phyloP scores from a whole-genome alignment of 2,113 vertebrate species.

The Oxygymnocypris stewartii region DNA sequence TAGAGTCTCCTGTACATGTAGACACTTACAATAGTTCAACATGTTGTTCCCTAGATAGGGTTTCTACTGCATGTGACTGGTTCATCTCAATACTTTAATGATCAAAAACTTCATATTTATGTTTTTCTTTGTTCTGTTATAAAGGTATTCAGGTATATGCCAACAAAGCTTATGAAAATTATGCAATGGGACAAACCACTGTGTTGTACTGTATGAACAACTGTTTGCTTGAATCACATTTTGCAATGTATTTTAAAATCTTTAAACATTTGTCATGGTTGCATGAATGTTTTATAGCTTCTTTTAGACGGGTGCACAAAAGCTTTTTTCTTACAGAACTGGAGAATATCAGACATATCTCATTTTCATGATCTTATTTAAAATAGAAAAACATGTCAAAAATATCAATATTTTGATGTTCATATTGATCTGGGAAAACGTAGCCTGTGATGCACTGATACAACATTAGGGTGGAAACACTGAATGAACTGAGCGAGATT shows the following conservation, averaged over 20 bases:
- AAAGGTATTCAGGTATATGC: slow-evolving; percentile 15
- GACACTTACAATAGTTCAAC: too few relatives aligned
- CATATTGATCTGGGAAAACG: background rate
- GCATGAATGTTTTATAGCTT: slow-evolving; percentile 19
- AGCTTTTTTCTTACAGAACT: slow-evolving; percentile 19
- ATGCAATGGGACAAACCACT: slow-evolving; percentile 32
- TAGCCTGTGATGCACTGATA: slow-evolving; percentile 7
- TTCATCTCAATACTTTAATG: slow-evolving; percentile 11
- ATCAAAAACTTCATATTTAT: slow-evolving; percentile 19
- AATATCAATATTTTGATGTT: background rate
- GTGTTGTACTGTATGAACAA: slow-evolving; percentile 11
- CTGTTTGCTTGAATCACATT: slow-evolving; percentile 1
- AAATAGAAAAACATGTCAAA: background rate
- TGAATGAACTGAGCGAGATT: background rate
- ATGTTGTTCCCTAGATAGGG: background rate
- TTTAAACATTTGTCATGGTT: slow-evolving; percentile 20
- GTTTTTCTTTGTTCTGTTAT: background rate
- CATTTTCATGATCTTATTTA: background rate
- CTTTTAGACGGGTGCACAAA: background rate
- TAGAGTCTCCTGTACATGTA: background rate
- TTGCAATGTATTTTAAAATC: background rate
- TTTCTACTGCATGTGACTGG: background rate
- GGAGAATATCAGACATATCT: background rate
- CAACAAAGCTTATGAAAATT: slow-evolving; percentile 7
- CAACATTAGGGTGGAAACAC: background rate